phyloP scores from a whole-genome alignment of 2,888 invertebrate species.

The Sarcophaga subvicina region DNA sequence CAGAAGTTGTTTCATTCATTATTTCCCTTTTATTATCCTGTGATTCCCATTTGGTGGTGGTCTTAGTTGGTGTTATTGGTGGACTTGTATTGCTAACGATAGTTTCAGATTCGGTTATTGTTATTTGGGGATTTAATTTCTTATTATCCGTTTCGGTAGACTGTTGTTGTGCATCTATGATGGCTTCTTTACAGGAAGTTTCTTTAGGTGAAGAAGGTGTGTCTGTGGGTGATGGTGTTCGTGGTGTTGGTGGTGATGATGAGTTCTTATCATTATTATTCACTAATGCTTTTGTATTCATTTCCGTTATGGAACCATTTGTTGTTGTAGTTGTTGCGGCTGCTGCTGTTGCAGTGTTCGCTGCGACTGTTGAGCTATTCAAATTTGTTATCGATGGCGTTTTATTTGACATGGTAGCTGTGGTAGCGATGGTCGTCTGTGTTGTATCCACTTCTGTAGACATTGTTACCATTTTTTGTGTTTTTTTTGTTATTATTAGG shows the following conservation, averaged over 20 bases:
- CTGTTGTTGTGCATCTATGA: slow-evolving; percentile 2
- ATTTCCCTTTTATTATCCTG: neutral
- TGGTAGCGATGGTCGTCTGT: slow-evolving; percentile 73
- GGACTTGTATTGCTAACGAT: slow-evolving; percentile 25
- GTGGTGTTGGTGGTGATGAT: slow-evolving; percentile 17
- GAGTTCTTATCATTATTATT: slow-evolving; percentile 41
- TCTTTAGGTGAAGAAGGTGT: slow-evolving; percentile 30
- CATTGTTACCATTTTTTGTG: slow-evolving; percentile 81
- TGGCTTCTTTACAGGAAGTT: slow-evolving; percentile 3
- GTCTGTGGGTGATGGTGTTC: slow-evolving; percentile 47
- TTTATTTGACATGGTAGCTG: slow-evolving; percentile 57
- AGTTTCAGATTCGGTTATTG: slow-evolving; percentile 50
- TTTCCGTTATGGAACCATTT: slow-evolving; percentile 53
- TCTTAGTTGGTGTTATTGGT: slow-evolving; percentile 1
- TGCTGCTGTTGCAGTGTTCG: slow-evolving; percentile 22
- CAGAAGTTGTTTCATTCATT: neutral
- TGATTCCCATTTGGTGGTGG: neutral
- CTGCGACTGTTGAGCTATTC: slow-evolving; percentile 64
- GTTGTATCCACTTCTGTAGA: slow-evolving; percentile 82
- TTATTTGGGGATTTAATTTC: slow-evolving; percentile 64
- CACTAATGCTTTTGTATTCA: slow-evolving; percentile 6
- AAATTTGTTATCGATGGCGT: slow-evolving; percentile 68
- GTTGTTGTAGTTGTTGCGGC: slow-evolving; percentile 29
- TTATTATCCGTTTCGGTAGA: slow-evolving; percentile 39
- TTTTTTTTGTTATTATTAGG: slow-evolving; percentile 11